phyloP scores from a whole-genome alignment of 2,797 vertebrate species.

The Cuniculus paca region DNA sequence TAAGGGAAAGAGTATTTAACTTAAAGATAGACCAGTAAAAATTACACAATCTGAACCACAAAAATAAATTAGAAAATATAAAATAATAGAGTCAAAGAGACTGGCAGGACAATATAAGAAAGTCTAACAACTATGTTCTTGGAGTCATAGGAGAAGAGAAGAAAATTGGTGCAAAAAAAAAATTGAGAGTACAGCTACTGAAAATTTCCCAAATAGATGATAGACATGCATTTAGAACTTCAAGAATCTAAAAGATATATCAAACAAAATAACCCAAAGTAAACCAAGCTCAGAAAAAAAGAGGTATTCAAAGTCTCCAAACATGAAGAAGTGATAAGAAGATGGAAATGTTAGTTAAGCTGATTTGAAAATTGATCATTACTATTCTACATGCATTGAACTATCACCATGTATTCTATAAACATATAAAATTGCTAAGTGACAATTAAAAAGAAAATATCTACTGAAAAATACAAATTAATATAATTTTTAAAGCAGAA shows the following conservation, averaged over 20 bases:
- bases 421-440: neutral
- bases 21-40: neutral
- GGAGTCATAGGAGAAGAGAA: neutral
- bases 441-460: neutral
- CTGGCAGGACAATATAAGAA: neutral
- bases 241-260: neutral
- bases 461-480: neutral
- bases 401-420: neutral
- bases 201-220: neutral
- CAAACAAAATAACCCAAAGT: neutral
- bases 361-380: neutral
- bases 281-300: neutral
- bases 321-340: neutral
- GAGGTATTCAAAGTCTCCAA: neutral
- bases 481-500: neutral
- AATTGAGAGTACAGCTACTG: neutral
- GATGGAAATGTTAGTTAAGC: neutral
- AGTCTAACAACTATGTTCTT: neutral
- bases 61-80: neutral
- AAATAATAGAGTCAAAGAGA: neutral
- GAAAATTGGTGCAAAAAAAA: neutral
- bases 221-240: neutral
- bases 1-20: neutral
- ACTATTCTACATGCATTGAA: neutral
- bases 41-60: neutral